These are phyloP conservation scores for Leptinotarsa texana DNA, from an alignment of 1,140 invertebrate species.

Conservation along the genomic window DNA sequence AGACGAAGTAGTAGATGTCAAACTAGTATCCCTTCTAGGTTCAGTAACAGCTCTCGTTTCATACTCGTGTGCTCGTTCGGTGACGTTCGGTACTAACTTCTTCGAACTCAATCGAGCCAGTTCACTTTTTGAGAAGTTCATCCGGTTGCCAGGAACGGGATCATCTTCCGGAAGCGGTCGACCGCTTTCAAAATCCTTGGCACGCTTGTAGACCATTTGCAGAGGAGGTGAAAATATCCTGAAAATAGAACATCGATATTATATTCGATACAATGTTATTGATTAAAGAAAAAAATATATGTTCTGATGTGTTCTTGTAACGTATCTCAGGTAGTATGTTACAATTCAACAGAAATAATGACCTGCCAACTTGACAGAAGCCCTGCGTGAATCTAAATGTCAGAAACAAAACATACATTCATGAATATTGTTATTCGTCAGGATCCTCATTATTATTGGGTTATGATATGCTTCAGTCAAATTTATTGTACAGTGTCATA, in stretches of 20 bases:
- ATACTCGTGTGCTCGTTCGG: slow-evolving; percentile 73
- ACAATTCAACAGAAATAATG: too few relatives aligned
- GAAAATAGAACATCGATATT: slow-evolving; percentile 40
- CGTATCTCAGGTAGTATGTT: too few relatives aligned
- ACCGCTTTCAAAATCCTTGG: slow-evolving; percentile 72
- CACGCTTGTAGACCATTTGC: slow-evolving; percentile 71
- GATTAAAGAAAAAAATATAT: background rate
- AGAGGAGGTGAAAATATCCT: slow-evolving; percentile 61
- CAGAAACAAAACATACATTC: too few relatives aligned
- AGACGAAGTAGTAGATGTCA: slow-evolving; percentile 33
- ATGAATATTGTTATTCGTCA: too few relatives aligned
- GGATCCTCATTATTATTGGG: too few relatives aligned
- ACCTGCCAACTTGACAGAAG: too few relatives aligned
- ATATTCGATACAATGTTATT: background rate
- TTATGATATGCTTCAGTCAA: too few relatives aligned
- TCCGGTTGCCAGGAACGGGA: slow-evolving; percentile 63
- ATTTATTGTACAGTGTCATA: too few relatives aligned
- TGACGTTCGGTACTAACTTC: slow-evolving; percentile 73
- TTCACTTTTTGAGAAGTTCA: slow-evolving; percentile 73
- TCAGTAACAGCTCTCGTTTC: slow-evolving; percentile 63
- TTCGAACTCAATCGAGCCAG: slow-evolving; percentile 71
- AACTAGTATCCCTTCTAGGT: slow-evolving; percentile 40
- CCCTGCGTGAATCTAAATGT: too few relatives aligned
- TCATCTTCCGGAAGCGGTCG: slow-evolving; percentile 61
- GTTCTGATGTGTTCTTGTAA: too few relatives aligned